These are phyloP conservation scores for Anorthoa munda DNA, from an alignment of 2,888 invertebrate species.

Conservation along the genomic window DNA sequence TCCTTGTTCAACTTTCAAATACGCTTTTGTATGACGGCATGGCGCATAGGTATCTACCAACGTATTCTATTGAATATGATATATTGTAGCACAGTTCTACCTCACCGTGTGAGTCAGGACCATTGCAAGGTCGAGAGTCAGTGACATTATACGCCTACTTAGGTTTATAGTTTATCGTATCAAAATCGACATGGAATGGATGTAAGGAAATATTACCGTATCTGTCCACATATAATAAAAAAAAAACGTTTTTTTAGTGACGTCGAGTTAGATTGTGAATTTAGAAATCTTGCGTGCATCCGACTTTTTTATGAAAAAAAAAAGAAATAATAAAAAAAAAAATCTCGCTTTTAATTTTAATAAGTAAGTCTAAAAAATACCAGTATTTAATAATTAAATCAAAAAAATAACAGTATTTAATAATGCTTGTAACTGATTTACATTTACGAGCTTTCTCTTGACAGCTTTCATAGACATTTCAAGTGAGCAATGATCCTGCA, in stretches of 20 bases:
- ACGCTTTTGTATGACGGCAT: constrained; percentile 21
- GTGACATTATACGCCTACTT: constrained; percentile 38
- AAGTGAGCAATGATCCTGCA: not conserved
- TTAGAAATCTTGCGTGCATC: not conserved
- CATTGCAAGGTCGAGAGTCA: constrained; percentile 42
- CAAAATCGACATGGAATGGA: constrained; percentile 5
- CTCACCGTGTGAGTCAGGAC: constrained; percentile 36
- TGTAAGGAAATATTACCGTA: constrained; percentile 24
- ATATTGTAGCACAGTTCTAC: constrained; percentile 18
- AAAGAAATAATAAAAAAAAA: not conserved
- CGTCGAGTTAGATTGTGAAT: not conserved
- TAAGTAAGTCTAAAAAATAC: not conserved
- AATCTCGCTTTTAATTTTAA: too few species aligned
- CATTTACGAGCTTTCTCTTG: not conserved
- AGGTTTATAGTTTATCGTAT: not conserved
- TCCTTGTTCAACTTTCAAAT: not conserved
- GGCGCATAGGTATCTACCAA: not conserved
- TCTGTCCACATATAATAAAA: not conserved
- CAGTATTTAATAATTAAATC: not conserved
- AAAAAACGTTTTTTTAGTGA: not conserved
- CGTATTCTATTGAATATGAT: constrained; percentile 13
- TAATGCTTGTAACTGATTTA: too few species aligned
- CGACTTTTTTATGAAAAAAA: not conserved
- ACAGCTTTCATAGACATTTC: constrained; percentile 4
- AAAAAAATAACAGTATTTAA: not conserved